phyloP scores from a whole-genome alignment of 92 coral and sea anemone species.

The Bergia sp. region DNA sequence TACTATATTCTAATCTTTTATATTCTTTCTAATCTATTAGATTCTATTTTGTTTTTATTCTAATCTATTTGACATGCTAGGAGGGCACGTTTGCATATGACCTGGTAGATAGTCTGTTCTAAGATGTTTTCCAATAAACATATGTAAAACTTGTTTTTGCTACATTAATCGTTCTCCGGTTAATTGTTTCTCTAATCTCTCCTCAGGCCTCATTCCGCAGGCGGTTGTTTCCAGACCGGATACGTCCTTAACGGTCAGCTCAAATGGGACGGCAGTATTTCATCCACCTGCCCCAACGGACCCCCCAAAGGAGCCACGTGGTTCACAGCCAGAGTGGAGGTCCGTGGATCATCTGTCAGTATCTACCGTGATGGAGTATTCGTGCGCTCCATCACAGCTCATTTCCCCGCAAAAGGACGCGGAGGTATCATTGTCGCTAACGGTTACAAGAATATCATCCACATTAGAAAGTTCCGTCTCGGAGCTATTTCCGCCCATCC shows the following conservation, averaged over 20 bases:
- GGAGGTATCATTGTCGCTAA: constrained; percentile 81
- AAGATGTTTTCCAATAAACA: too few relatives aligned
- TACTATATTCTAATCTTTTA: too few relatives aligned
- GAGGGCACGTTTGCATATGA: too few relatives aligned
- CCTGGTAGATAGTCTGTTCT: too few relatives aligned
- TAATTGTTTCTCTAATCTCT: too few relatives aligned
- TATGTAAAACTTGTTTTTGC: too few relatives aligned
- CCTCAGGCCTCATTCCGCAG: constrained; percentile 54
- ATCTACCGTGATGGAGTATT: background rate
- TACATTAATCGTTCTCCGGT: background rate
- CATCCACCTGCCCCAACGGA: constrained; percentile 45
- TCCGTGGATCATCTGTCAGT: constrained; percentile 39
- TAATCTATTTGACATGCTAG: too few relatives aligned
- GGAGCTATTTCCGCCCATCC: background rate
- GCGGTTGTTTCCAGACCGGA: background rate
- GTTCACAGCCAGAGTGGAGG: constrained; percentile 46
- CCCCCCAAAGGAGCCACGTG: constrained; percentile 62
- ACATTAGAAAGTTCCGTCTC: constrained; percentile 49
- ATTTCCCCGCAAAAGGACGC: constrained; percentile 51
- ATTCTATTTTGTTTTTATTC: too few relatives aligned
- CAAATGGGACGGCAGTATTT: constrained; percentile 36
- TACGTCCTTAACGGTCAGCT: constrained; percentile 58
- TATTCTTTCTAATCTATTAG: too few relatives aligned
- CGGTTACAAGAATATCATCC: constrained; percentile 72
- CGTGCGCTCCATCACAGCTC: constrained; percentile 26